Percentiles rank a stretch among this genome's conserved stretches.
phyloP scores from a whole-genome alignment of 2,113 vertebrate genomes.

The Cavia porcellus region DNA sequence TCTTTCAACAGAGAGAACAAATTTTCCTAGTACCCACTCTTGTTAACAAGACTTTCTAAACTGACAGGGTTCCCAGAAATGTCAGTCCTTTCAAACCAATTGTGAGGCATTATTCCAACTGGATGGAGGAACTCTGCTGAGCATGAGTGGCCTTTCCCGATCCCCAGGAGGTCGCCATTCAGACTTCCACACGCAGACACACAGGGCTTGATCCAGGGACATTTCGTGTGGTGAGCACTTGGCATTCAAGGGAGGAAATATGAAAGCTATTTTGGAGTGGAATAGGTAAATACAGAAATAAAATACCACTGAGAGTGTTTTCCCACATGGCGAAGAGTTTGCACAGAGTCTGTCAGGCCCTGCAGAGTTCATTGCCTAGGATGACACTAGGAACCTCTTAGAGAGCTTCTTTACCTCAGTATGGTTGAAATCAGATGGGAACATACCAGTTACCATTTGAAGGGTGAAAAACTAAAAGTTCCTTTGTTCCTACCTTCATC shows the following conservation, averaged over 20 bases:
- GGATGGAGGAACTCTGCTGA: background rate
- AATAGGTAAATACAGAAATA: background rate
- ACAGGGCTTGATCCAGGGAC: background rate
- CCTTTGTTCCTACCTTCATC: background rate
- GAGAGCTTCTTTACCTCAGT: background rate
- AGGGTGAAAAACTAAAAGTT: background rate
- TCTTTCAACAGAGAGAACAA: background rate
- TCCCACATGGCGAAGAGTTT: background rate
- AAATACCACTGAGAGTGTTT: background rate
- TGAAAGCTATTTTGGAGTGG: background rate
- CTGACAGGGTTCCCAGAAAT: background rate
- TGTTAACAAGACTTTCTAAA: background rate
- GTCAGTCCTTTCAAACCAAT: background rate
- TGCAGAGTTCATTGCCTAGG: background rate
- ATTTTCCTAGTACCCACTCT: background rate
- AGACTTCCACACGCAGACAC: background rate
- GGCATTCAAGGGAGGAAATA: conserved; percentile 15
- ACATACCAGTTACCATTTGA: background rate
- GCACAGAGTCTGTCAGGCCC: background rate
- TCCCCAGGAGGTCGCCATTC: too few relatives aligned
- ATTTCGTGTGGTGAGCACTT: background rate
- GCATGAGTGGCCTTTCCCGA: background rate
- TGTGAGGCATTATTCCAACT: background rate
- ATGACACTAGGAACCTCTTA: background rate
- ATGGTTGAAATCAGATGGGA: background rate